Percentiles rank a stretch among this genome's conserved stretches.
Evolutionary conservation across 2,113 vertebrate species (phyloP).

Genomic region (Excalfactoria chinensis): DNA sequence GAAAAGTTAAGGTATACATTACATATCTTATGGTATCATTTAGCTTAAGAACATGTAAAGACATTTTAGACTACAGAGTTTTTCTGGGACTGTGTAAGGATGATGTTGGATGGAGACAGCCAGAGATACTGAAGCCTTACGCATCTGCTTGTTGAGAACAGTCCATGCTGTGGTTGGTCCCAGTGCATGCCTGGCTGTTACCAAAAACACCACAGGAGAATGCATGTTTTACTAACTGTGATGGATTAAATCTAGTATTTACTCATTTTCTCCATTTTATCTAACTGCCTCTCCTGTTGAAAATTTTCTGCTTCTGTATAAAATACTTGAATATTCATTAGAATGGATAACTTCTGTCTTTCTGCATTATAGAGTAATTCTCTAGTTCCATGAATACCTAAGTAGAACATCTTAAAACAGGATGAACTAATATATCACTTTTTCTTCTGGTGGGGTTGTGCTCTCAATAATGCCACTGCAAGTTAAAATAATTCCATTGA

Average conservation of each 20-base stretch:
- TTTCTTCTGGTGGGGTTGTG: not conserved
- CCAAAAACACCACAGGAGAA: not conserved
- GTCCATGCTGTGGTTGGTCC: not conserved
- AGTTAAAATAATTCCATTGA: not conserved
- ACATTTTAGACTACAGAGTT: not conserved
- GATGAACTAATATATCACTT: not conserved
- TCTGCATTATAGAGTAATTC: not conserved
- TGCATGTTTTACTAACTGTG: not conserved
- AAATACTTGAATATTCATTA: not conserved
- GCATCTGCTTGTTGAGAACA: rapidly evolving
- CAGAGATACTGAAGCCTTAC: not conserved
- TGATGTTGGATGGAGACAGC: not conserved
- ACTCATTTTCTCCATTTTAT: not conserved
- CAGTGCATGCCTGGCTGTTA: not conserved
- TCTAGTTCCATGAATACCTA: not conserved
- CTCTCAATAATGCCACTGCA: not conserved
- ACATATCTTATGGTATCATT: not conserved
- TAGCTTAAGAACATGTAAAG: not conserved
- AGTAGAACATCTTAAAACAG: not conserved
- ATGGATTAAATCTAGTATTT: not conserved
- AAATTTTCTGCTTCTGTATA: not conserved
- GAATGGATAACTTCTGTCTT: not conserved
- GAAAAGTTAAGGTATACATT: not conserved
- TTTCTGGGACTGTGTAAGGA: not conserved
- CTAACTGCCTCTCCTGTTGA: not conserved